These are phyloP conservation scores for Lutjanus erythropterus DNA, from an alignment of 2,113 vertebrate species.

Conservation along the genomic window DNA sequence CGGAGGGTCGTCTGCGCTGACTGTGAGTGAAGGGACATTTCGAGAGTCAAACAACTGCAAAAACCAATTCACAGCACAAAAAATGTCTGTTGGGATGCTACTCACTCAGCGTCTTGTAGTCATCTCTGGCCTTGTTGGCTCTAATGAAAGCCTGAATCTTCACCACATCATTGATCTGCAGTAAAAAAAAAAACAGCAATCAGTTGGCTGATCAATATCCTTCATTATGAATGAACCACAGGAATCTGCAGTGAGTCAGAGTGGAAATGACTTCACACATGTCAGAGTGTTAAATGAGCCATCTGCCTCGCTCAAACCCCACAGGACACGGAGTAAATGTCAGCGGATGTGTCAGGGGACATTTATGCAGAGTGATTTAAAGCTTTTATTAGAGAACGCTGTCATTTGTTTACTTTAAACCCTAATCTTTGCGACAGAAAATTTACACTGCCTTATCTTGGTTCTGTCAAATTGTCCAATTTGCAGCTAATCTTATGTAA, in stretches of 20 bases:
- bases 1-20: slow-evolving; percentile 92
- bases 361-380: slow-evolving; percentile 29
- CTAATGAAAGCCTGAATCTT: slow-evolving; percentile 99
- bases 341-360: slow-evolving; percentile 7
- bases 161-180: slow-evolving; percentile 93
- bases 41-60: background rate
- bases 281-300: slow-evolving; percentile 49
- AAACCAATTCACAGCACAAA: background rate
- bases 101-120: slow-evolving; percentile 99
- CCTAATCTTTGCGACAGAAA: background rate
- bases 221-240: slow-evolving; percentile 14
- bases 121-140: slow-evolving; percentile 98
- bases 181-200: slow-evolving; percentile 46
- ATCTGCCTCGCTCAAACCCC: background rate
- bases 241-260: slow-evolving; percentile 13
- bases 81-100: slow-evolving; percentile 28
- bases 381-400: slow-evolving; percentile 32
- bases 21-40: slow-evolving; percentile 45
- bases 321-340: slow-evolving; percentile 9
- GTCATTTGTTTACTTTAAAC: background rate
- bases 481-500: background rate
- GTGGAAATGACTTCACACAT: slow-evolving; percentile 26
- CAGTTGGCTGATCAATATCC: slow-evolving; percentile 31
- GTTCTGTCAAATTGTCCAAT: background rate
- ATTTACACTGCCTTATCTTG: background rate